Conservation (phyloP, 2,888 invertebrate genomes). For the Chrysina gloriosa region DNA sequence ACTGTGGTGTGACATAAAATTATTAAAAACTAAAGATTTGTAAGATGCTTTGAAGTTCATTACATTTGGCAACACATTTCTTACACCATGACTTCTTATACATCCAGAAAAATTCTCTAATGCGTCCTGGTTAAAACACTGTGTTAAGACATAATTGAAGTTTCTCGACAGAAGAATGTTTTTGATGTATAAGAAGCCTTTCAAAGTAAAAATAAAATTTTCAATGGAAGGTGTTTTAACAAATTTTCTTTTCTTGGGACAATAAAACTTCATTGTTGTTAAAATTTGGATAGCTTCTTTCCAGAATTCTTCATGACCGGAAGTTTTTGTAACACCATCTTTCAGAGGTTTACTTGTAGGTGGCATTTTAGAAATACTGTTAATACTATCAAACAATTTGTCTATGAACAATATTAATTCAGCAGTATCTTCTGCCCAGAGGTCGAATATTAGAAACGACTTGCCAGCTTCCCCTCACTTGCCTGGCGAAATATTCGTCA, state of each 20-base stretch:
- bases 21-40: constrained; percentile 46
- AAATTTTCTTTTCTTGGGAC: neutral
- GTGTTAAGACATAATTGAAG: constrained; percentile 19
- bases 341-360: constrained; percentile 9
- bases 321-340: constrained; percentile 35
- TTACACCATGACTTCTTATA: constrained; percentile 43
- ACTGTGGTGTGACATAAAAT: constrained; percentile 45
- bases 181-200: constrained; percentile 41
- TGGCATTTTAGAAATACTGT: constrained; percentile 16
- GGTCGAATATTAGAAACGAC: too few relatives aligned
- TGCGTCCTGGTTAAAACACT: constrained; percentile 46
- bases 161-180: constrained; percentile 6
- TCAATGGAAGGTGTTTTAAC: constrained; percentile 31
- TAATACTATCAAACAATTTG: constrained; percentile 46
- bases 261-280: constrained; percentile 36
- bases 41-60: constrained; percentile 7
- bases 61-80: constrained; percentile 41
- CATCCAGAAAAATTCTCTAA: constrained; percentile 45
- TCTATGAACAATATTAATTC: constrained; percentile 47
- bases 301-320: constrained; percentile 44
- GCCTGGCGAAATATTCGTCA: too few relatives aligned
- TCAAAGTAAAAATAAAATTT: constrained; percentile 42
- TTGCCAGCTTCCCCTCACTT: too few relatives aligned
- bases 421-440: constrained; percentile 43
- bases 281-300: constrained; percentile 35